A percentile compares a stretch with the other conserved stretches of the same genome.
These are phyloP conservation scores for Pempheris klunzingeri DNA, from an alignment of 2,797 vertebrate species.

Conservation along the genomic window DNA sequence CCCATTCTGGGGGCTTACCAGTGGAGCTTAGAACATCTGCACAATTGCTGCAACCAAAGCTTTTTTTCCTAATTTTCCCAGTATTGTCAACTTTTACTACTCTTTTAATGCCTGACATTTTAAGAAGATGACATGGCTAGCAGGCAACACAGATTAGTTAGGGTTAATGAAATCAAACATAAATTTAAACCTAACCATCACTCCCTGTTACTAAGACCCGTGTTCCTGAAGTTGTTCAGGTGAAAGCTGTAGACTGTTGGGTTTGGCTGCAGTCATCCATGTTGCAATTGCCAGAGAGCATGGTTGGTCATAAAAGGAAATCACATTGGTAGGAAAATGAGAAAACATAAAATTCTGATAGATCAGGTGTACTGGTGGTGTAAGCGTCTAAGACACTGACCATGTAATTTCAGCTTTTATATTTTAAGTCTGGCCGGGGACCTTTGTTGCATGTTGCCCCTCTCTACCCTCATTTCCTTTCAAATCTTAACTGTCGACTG, in stretches of 20 bases:
- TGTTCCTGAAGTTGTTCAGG: neutral
- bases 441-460: constrained; percentile 17
- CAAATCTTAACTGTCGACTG: neutral
- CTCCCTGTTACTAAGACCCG: neutral
- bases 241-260: constrained; percentile 2
- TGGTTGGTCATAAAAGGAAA: constrained; percentile 10
- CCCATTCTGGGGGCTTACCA: neutral
- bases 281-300: constrained; percentile 25
- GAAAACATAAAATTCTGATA: neutral
- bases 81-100: constrained; percentile 4
- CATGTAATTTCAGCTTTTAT: constrained; percentile 9
- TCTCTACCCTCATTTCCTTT: neutral
- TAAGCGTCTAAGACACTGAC: constrained; percentile 8
- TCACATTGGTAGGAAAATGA: constrained; percentile 9
- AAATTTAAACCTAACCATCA: neutral
- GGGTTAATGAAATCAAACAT: neutral
- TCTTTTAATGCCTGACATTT: constrained; percentile 4
- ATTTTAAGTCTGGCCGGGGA: constrained; percentile 16
- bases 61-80: neutral
- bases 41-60: constrained; percentile 2
- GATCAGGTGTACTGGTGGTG: neutral
- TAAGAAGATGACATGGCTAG: neutral
- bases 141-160: neutral
- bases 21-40: constrained; percentile 16
- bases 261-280: constrained; percentile 15